These are phyloP conservation scores for Machimus rusticus DNA, from an alignment of 2,888 invertebrate genomes.

Conservation along the genomic window DNA sequence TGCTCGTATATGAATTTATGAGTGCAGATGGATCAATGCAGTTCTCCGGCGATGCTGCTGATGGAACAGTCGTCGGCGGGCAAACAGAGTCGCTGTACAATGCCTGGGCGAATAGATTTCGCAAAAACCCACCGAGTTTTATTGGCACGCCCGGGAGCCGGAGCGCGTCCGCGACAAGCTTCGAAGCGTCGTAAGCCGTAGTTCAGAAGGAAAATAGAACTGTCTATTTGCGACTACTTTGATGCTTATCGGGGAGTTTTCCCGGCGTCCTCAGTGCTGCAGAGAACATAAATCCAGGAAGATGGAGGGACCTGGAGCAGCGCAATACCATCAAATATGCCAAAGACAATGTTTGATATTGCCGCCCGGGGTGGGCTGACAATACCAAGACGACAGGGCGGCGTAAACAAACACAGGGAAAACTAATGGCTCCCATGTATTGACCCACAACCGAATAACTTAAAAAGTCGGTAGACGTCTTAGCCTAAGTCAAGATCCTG, in stretches of 20 bases:
- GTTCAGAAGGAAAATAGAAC: slow-evolving; percentile 26
- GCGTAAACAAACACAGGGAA: neutral
- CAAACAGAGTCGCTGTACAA: neutral
- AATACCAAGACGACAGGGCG: neutral
- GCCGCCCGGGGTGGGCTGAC: neutral
- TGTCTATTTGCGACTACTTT: neutral
- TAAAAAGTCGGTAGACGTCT: neutral
- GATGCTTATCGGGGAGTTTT: neutral
- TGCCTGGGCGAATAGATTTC: neutral
- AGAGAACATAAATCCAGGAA: neutral
- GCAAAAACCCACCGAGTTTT: neutral
- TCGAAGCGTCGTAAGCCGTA: neutral
- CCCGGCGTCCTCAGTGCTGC: neutral
- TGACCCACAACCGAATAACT: slow-evolving; percentile 20
- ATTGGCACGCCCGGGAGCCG: neutral
- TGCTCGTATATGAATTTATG: neutral
- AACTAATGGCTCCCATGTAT: slow-evolving; percentile 13
- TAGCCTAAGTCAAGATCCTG: neutral
- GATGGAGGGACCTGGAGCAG: neutral
- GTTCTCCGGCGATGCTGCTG: neutral
- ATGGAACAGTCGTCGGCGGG: neutral
- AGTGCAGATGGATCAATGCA: neutral
- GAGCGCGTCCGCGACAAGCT: neutral
- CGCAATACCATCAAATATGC: slow-evolving; percentile 4
- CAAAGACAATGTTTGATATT: slow-evolving; percentile 3